phyloP scores from a whole-genome alignment of 1,140 invertebrate species.

The Trachymyrmex septentrionalis region DNA sequence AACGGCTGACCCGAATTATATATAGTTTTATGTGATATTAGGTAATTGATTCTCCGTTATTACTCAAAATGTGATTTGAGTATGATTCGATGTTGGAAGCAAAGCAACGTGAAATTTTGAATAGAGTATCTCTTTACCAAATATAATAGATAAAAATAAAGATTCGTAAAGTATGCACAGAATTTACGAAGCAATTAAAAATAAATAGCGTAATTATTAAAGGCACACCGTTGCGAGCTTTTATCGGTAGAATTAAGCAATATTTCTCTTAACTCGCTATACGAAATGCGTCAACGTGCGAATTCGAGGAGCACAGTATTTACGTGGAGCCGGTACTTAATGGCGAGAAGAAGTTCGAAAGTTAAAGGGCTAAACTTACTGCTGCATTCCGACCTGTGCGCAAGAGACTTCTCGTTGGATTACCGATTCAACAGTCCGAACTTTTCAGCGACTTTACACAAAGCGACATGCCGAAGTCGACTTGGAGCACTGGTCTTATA shows the following conservation, averaged over 20 bases:
- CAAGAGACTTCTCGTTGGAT: slow-evolving; percentile 45
- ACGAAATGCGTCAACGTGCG: slow-evolving; percentile 6
- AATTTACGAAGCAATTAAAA: neutral
- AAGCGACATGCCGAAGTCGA: slow-evolving; percentile 27
- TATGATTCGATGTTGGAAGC: neutral
- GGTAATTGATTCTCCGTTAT: slow-evolving; percentile 16
- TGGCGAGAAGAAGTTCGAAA: slow-evolving; percentile 45
- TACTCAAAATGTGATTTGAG: neutral
- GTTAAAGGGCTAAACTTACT: slow-evolving; percentile 53
- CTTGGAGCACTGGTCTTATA: neutral
- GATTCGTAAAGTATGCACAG: neutral
- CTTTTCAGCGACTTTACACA: slow-evolving; percentile 54
- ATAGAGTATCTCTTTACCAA: neutral
- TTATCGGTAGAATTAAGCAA: slow-evolving; percentile 6
- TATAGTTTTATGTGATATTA: neutral
- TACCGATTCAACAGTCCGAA: slow-evolving; percentile 59
- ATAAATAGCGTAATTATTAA: neutral
- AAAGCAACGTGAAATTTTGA: neutral
- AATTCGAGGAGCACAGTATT: slow-evolving; percentile 41
- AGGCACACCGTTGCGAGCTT: neutral
- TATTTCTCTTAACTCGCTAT: slow-evolving; percentile 17
- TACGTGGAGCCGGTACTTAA: slow-evolving; percentile 46
- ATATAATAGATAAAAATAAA: neutral
- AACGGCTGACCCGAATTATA: neutral
- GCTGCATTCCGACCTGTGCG: slow-evolving; percentile 41